Evolutionary conservation across 2,113 vertebrate genomes (phyloP).

Genomic region (Candoia aspera): DNA sequence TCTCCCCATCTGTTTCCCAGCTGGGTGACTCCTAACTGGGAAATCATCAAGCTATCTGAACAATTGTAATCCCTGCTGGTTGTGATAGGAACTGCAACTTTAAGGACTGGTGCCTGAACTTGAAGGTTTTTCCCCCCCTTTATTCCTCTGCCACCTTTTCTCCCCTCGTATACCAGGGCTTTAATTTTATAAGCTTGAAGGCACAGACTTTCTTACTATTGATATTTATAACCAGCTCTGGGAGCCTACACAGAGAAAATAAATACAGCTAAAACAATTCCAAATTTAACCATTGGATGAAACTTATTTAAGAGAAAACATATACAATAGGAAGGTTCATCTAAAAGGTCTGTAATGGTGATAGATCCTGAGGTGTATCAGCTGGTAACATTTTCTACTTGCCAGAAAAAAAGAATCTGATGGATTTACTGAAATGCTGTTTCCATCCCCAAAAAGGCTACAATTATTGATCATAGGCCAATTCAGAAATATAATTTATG

Average conservation of each 20-base stretch:
- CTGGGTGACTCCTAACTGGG: not conserved
- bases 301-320: not conserved
- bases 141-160: not conserved
- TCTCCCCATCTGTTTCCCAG: not conserved
- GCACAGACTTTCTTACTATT: not conserved
- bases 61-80: not conserved
- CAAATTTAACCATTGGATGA: not conserved
- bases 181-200: not conserved
- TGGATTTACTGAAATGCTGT: constrained; percentile 5
- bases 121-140: not conserved
- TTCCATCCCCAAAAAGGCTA: not conserved
- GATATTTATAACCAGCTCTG: not conserved
- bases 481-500: not conserved
- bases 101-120: not conserved
- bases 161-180: not conserved
- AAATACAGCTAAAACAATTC: not conserved
- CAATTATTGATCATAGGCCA: not conserved
- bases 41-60: not conserved
- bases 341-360: not conserved
- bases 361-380: not conserved
- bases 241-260: not conserved
- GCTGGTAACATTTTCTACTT: not conserved
- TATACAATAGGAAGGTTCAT: not conserved
- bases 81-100: not conserved
- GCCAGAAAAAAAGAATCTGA: not conserved